Evolutionary conservation across 1,140 invertebrate species (phyloP), one percentile per base, ranked within the genome.

Genomic region (Caenorhabditis tropicalis): DNA sequence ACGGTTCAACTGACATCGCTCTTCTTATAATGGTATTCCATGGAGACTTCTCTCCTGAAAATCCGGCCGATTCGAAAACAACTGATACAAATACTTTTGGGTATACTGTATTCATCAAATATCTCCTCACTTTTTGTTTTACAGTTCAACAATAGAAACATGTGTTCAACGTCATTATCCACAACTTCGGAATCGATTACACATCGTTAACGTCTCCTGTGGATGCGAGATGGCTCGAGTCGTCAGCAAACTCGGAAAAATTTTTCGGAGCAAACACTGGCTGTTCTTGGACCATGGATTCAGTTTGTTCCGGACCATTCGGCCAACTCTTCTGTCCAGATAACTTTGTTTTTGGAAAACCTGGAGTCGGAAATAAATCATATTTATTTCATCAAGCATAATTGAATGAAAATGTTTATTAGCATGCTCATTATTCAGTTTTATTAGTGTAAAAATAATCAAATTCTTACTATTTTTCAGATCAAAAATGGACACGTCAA

Each of bases 401-500:
- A n/a, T n/a, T n/a, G n/a, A n/a, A n/a, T n/a, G n/a, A n/a, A n/a
- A n/a, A n/a, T n/a, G n/a, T n/a, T n/a, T n/a, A n/a, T n/a, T n/a
- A n/a, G n/a, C n/a, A n/a, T n/a, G n/a, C n/a, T n/a, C n/a, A n/a
- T n/a, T n/a, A n/a, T n/a, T n/a, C n/a, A n/a, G n/a, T n/a, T n/a
- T n/a, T n/a, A n/a, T n/a, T n/a, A n/a, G n/a, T n/a, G n/a, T n/a
- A n/a, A n/a, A n/a, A n/a, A n/a, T n/a, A n/a, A n/a, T n/a, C n/a
- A n/a, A n/a, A n/a, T n/a, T n/a, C n/a, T n/a, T n/a, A n/a, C n/a
- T n/a, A n/a, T n/a, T n/a, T 56, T 91, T 82, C 88, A 95, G 95
- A 96, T 98, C 43, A 94, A 96, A 91, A 99, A 99, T 94, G 98
- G 96, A 33, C 97, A 99, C 91, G 99, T 99, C 84, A 99, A 99